These are phyloP conservation scores for Virgularia gustaviana DNA, from an alignment of 92 coral and sea anemone genomes.

Conservation along the genomic window DNA sequence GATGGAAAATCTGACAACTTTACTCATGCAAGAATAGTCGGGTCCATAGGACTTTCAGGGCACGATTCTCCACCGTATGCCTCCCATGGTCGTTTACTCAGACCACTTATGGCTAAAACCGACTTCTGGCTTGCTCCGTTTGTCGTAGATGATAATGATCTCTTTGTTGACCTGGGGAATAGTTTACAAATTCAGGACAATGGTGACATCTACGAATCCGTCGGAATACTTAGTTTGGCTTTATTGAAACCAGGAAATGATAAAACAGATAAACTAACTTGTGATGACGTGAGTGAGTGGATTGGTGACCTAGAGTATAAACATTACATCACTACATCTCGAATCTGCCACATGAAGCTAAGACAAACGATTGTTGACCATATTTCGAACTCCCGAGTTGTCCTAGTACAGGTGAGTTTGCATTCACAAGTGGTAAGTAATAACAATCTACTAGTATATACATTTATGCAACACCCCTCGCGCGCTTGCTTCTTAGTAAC, in stretches of 20 bases:
- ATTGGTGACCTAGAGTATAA: constrained; percentile 46
- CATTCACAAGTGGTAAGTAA: too few species aligned
- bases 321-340: constrained; percentile 49
- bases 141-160: constrained; percentile 34
- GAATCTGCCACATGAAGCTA: too few species aligned
- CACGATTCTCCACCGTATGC: constrained; percentile 48
- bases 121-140: constrained; percentile 49
- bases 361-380: too few species aligned
- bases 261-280: constrained; percentile 21
- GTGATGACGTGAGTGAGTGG: constrained; percentile 53
- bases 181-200: constrained; percentile 40
- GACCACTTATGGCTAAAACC: background rate
- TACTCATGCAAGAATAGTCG: too few species aligned
- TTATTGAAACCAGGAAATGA: constrained; percentile 27
- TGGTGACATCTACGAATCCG: constrained; percentile 46
- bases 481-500: too few species aligned
- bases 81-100: constrained; percentile 56
- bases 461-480: too few species aligned
- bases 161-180: constrained; percentile 68
- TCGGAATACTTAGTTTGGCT: constrained; percentile 19
- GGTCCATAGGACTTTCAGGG: constrained; percentile 65
- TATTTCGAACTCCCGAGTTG: too few species aligned
- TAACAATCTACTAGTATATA: too few species aligned
- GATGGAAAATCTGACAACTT: too few species aligned
- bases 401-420: too few species aligned